Base-by-base conservation (phyloP, 2,888 invertebrate species). In the Gerosis bhagava region DNA sequence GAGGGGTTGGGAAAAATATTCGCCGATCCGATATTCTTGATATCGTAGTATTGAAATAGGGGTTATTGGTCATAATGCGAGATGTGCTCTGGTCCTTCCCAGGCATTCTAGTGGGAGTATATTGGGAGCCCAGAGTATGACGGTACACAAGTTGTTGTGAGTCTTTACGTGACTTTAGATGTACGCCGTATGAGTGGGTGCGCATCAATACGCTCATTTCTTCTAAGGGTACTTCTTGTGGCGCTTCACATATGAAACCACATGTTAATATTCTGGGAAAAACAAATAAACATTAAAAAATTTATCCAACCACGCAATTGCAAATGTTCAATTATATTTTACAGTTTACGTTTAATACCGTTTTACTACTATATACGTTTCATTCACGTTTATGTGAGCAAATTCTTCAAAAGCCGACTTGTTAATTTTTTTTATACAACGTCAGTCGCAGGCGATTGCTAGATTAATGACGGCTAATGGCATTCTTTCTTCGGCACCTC, bases 1-100 rank as follows among this genome's bases (percentile, higher is more conserved):
- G 82, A 4, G 89, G 84, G 0, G 92, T 86, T 1, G 94, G 94
- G 61, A 94, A 94, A 71, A 91, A 94, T 51, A 91, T 81, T 44
- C 81, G 71, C 25, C 73, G 77, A 21, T 84, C 82, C 0, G 92
- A 90, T 4, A 93, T 63, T 66, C 83, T 90, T 8, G 92, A 83
- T 28, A 93, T 81, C 0, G 91, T 88, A 0, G 89, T 90, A 47
- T 88, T 86, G 58, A 90, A 92, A 49, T 81, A 83, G 8, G 90
- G 90, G 54, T 93, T 89, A 60, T 92, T 92, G 21, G 71, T 83
- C 57, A 93, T 65, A 31, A 86, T 83, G 44, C 91, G 79, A 10
- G 90, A 81, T 24, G 90, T 91, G 51, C 88, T 89, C 43, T 90
- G 79, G 50, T 90, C 90, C 51, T 77, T 83, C 56, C 77, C 77